Conservation (phyloP, 23 tunicate genomes). For the Pegea sp. region DNA sequence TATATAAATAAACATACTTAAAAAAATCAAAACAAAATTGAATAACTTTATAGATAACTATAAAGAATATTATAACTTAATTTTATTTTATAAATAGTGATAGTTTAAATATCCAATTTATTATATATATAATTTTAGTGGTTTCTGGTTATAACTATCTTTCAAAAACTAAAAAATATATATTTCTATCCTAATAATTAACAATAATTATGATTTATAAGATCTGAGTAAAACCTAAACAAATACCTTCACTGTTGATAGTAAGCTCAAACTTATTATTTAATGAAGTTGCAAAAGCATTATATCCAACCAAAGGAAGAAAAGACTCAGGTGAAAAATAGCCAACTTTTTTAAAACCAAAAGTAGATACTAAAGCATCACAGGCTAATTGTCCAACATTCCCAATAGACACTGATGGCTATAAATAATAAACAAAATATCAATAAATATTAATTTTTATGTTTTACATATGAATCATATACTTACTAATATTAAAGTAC, state of each 20-base stretch:
- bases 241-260: conserved; percentile 29
- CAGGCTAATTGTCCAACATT: conserved; percentile 91
- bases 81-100: too few relatives aligned
- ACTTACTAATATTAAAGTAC: too few relatives aligned
- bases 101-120: too few relatives aligned
- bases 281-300: conserved; percentile 24
- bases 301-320: conserved; percentile 47
- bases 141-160: too few relatives aligned
- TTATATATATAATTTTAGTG: too few relatives aligned
- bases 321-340: conserved; percentile 42
- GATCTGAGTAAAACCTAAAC: too few relatives aligned
- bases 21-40: too few relatives aligned
- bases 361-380: conserved; percentile 38
- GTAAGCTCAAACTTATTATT: conserved; percentile 1
- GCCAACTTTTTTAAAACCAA: conserved; percentile 35
- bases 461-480: too few relatives aligned
- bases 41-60: too few relatives aligned
- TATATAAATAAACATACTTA: too few relatives aligned
- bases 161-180: neutral
- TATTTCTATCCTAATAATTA: neutral
- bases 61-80: too few relatives aligned
- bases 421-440: neutral
- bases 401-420: conserved; percentile 87
- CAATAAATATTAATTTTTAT: too few relatives aligned
- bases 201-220: neutral